Evolutionary conservation across 2,888 invertebrate genomes (phyloP).

Genomic region (Tenthredo mesomela): DNA sequence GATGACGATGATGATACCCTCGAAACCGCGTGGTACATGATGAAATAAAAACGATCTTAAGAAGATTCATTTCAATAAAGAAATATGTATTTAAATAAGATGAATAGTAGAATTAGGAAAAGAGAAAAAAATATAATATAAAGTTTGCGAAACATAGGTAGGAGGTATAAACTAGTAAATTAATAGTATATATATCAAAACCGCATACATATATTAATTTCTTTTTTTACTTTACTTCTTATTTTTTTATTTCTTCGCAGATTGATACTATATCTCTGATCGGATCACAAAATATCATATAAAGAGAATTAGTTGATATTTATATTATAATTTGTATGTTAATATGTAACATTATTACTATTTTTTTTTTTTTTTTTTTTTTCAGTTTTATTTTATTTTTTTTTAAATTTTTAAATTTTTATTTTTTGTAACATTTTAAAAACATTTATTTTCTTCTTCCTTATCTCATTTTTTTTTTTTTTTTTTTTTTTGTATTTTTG

Average conservation of each 20-base stretch:
- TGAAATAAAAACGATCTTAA: not conserved
- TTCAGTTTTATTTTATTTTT: conserved; percentile 29
- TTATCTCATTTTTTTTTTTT: not conserved
- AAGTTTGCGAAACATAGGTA: not conserved
- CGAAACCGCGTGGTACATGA: not conserved
- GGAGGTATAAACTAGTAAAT: not conserved
- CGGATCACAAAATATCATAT: not conserved
- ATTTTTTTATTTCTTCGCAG: not conserved
- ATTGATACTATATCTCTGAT: not conserved
- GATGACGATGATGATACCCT: not conserved
- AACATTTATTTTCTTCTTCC: conserved; percentile 32
- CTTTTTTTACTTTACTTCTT: not conserved
- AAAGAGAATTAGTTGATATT: conserved; percentile 41
- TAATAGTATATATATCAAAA: not conserved
- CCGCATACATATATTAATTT: not conserved
- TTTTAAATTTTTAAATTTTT: not conserved
- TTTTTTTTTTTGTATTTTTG: not conserved
- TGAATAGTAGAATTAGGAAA: not conserved
- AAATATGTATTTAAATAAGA: not conserved
- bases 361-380: conserved; percentile 20
- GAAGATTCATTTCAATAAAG: not conserved
- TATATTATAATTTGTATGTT: conserved; percentile 34
- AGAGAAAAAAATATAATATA: not conserved
- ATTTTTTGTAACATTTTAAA: conserved; percentile 53
- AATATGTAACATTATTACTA: conserved; percentile 50